These are phyloP conservation scores for Lottia scabra DNA, from an alignment of 2,888 invertebrate genomes.

Conservation along the genomic window DNA sequence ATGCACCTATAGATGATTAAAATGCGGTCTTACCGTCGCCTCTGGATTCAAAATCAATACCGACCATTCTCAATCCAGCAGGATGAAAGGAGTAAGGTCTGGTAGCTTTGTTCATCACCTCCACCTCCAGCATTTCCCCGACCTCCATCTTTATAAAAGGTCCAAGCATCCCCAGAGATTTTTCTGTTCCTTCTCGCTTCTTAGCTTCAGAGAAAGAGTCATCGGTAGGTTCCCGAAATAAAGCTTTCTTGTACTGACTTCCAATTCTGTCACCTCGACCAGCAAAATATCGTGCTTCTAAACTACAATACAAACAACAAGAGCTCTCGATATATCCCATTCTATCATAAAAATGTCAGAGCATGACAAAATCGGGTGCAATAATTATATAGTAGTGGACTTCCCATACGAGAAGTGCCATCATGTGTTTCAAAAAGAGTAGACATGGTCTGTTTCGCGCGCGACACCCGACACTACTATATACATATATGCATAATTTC, in stretches of 20 bases:
- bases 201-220: slow-evolving; percentile 14
- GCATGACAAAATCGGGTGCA: no score
- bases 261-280: slow-evolving; percentile 30
- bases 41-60: neutral
- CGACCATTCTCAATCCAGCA: slow-evolving; percentile 32
- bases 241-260: slow-evolving; percentile 36
- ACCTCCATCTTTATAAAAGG: slow-evolving; percentile 33
- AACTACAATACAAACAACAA: slow-evolving; percentile 12
- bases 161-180: slow-evolving; percentile 36
- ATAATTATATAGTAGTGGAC: no score
- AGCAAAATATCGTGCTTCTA: slow-evolving; percentile 29
- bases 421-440: no score
- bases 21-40: slow-evolving; percentile 7
- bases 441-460: no score
- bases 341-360: no score
- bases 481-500: no score
- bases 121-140: slow-evolving; percentile 38
- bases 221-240: slow-evolving; percentile 27
- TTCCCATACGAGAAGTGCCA: no score
- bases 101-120: slow-evolving; percentile 39
- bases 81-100: slow-evolving; percentile 43
- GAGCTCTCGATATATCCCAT: no score
- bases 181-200: slow-evolving; percentile 3
- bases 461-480: no score
- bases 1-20: no score